Percentiles rank a stretch among this genome's conserved stretches.
Conservation (phyloP, 92 coral and sea anemone genomes). For the Epizoanthus fatuus region DNA sequence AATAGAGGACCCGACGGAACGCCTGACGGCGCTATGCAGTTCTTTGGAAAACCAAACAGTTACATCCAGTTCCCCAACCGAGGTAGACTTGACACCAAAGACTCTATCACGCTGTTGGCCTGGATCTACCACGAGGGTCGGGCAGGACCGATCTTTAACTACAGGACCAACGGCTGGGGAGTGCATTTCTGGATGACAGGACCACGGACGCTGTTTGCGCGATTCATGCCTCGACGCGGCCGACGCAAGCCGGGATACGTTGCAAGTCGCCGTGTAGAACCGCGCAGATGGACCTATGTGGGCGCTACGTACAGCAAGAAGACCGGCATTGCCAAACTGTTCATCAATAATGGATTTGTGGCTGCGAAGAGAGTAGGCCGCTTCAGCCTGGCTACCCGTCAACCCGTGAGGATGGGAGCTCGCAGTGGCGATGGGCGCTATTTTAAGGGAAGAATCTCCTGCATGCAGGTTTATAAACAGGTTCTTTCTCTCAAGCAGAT, state of each 20-base stretch:
- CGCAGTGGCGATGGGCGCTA: conserved; percentile 66
- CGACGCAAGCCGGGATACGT: conserved; percentile 61
- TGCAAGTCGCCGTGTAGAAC: conserved; percentile 50
- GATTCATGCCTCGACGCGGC: conserved; percentile 66
- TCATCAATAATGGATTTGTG: conserved; percentile 71
- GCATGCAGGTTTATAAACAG: conserved; percentile 80
- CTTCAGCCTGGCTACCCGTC: conserved; percentile 65
- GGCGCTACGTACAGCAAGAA: conserved; percentile 73
- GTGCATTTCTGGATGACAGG: conserved; percentile 79
- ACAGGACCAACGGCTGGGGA: conserved; percentile 85
- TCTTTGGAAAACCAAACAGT: conserved; percentile 72
- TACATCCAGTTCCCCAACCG: conserved; percentile 74
- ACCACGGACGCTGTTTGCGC: conserved; percentile 48
- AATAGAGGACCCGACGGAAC: conserved; percentile 84
- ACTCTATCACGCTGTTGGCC: conserved; percentile 77
- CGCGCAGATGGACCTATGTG: conserved; percentile 74
- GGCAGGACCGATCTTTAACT: conserved; percentile 85
- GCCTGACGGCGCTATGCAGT: conserved; percentile 72
- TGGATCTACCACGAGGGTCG: conserved; percentile 85
- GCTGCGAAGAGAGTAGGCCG: conserved; percentile 61
- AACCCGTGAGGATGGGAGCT: conserved; percentile 82
- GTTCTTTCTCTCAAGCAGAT: conserved; percentile 61
- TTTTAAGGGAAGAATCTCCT: conserved; percentile 78
- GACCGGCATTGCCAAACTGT: conserved; percentile 75
- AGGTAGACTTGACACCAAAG: conserved; percentile 76